Base-by-base conservation (phyloP, 2,888 invertebrate species). In the Vannuccia rotundouncinata region DNA sequence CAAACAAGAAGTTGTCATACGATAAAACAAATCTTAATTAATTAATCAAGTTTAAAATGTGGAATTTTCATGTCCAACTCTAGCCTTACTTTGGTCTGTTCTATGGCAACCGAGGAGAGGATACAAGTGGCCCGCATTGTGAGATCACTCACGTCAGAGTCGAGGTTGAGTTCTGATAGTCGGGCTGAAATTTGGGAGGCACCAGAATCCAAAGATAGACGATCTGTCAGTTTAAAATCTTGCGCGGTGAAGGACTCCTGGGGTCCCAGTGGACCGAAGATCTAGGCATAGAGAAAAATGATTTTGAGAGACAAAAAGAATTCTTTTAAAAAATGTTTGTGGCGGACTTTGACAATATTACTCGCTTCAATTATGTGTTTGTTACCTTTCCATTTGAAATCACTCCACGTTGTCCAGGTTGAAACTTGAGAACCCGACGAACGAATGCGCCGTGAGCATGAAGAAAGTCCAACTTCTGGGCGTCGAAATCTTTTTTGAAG, bases 141-240 rank as follows among this genome's bases (percentile, higher is more conserved):
- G 17, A 80, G 75, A 5, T 80, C 77, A 2, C 31, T 59, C 22
- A 17, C 30, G 22, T 88, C 93, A 91, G 45, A n/a, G n/a, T n/a
- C n/a, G 22, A 66, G 66, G 25, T 66, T 17, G 2, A 66, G 25
- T 5, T 66, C 25, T 17, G 66, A 17, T 2, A 66, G 66, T 2
- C 66, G 66, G 66, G 66, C 25, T 17, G 66, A 13, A 2, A 66
- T 17, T 66, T 66, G 66, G 5, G 10, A 5, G 10, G 66, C 66
- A 5, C 22, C 66, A 5, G 22, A n/a, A 22, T 66, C 66, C 66
- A 66, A 27, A 66, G 66, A 13, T 17, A 66, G 66, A 13, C 66
- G 66, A 86, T 98, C 96, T 77, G 98, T 90, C 31, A 99, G 89
- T 59, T 91, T 90, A 87, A 95, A 95, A 89, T 99, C 98, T 79